Evolutionary conservation across 2,888 invertebrate genomes (phyloP).

Genomic region (Sycophila texana): DNA sequence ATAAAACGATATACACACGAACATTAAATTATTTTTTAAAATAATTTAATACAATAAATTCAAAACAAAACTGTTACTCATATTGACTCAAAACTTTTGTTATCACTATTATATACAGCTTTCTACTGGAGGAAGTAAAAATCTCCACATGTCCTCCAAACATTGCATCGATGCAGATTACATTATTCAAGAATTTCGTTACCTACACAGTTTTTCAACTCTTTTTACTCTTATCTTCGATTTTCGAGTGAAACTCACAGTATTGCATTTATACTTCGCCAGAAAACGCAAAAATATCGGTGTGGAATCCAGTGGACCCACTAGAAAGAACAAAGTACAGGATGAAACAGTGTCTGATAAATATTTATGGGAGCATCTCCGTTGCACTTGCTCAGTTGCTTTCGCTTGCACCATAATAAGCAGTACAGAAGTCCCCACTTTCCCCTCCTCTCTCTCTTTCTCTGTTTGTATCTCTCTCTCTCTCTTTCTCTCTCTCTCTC

Average conservation of each 20-base stretch:
- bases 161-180: too few relatives aligned
- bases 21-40: too few relatives aligned
- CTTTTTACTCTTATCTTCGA: too few relatives aligned
- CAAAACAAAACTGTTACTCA: too few relatives aligned
- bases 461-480: slow-evolving; percentile 10
- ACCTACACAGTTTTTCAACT: neutral
- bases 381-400: neutral
- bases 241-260: neutral
- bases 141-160: too few relatives aligned
- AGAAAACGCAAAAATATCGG: slow-evolving; percentile 26
- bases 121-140: neutral
- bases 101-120: too few relatives aligned
- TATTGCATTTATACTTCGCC: neutral
- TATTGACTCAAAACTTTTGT: too few relatives aligned
- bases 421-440: too few relatives aligned
- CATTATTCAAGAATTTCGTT: too few relatives aligned
- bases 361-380: slow-evolving; percentile 61
- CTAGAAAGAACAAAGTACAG: slow-evolving; percentile 53
- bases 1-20: too few relatives aligned
- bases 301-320: slow-evolving; percentile 22
- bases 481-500: slow-evolving; percentile 1
- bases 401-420: neutral
- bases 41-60: too few relatives aligned
- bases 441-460: too few relatives aligned
- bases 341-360: slow-evolving; percentile 60